Evolutionary conservation across 2,113 vertebrate genomes (phyloP).

Genomic region (Ancistrus triradiatus): DNA sequence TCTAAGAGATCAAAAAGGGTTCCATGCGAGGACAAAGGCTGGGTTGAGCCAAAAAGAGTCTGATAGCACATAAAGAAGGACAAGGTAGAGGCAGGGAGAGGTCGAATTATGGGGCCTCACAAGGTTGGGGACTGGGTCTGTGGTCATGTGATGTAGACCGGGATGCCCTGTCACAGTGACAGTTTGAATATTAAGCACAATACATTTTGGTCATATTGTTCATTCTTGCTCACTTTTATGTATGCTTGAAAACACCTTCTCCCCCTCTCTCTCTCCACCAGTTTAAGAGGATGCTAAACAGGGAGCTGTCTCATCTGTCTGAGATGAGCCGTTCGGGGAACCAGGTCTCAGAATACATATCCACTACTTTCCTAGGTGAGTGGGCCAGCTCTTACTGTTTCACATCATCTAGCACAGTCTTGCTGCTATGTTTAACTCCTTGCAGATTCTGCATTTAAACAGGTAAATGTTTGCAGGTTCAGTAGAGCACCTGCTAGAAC

Average conservation of each 20-base stretch:
- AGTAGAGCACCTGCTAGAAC: not conserved
- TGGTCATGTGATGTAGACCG: no score
- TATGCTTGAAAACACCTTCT: not conserved
- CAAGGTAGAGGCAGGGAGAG: no score
- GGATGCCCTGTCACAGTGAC: no score
- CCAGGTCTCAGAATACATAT: slow-evolving; percentile 95
- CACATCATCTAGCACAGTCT: not conserved
- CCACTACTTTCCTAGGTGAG: slow-evolving; percentile 88
- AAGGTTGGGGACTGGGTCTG: no score
- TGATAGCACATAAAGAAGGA: no score
- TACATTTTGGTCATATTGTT: no score
- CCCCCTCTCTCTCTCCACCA: slow-evolving; percentile 44
- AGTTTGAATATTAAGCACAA: not conserved
- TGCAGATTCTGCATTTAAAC: not conserved
- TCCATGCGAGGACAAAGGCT: no score
- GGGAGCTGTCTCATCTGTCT: slow-evolving; percentile 88
- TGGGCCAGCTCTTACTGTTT: slow-evolving; percentile 2
- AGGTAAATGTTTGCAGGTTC: no score
- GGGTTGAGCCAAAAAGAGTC: no score
- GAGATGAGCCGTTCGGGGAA: slow-evolving; percentile 95
- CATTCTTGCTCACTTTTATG: not conserved
- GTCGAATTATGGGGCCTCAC: no score
- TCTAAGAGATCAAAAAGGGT: no score
- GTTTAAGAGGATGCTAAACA: slow-evolving; percentile 93
- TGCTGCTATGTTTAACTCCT: slow-evolving; percentile 2